phyloP scores from a whole-genome alignment of 2,888 invertebrate genomes.

The Augiades crinisus region DNA sequence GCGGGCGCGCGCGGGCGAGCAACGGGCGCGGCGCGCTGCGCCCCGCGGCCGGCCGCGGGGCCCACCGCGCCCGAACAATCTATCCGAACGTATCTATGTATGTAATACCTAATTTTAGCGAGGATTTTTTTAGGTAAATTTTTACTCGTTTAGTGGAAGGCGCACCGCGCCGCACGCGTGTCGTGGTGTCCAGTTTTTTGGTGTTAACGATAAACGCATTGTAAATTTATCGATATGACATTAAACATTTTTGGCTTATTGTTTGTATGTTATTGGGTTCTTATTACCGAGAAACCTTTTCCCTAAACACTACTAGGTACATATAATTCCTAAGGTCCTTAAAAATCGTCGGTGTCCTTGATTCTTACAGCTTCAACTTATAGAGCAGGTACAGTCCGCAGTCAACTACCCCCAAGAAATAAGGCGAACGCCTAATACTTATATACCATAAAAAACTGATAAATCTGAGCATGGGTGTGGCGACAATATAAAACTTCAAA shows the following conservation, averaged over 20 bases:
- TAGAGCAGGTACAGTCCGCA: too few species aligned
- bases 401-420: too few species aligned
- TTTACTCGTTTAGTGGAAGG: slow-evolving; percentile 71
- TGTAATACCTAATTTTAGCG: slow-evolving; percentile 68
- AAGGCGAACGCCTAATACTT: too few species aligned
- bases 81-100: slow-evolving; percentile 60
- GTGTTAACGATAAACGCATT: slow-evolving; percentile 73
- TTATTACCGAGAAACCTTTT: slow-evolving; percentile 31
- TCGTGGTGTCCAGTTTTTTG: slow-evolving; percentile 69
- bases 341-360: too few species aligned
- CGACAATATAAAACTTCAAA: too few species aligned
- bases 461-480: too few species aligned
- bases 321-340: not conserved
- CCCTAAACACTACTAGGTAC: not conserved
- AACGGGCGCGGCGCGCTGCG: slow-evolving; percentile 15
- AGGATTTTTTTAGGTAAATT: slow-evolving; percentile 74
- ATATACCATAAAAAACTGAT: too few species aligned
- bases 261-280: slow-evolving; percentile 73
- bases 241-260: slow-evolving; percentile 81
- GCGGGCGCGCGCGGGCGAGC: slow-evolving; percentile 6
- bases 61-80: slow-evolving; percentile 41
- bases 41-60: slow-evolving; percentile 31
- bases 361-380: too few species aligned
- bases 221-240: slow-evolving; percentile 79
- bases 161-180: slow-evolving; percentile 75